Conservation (phyloP, 2,113 vertebrate genomes). For the Lipophrys pholis region DNA sequence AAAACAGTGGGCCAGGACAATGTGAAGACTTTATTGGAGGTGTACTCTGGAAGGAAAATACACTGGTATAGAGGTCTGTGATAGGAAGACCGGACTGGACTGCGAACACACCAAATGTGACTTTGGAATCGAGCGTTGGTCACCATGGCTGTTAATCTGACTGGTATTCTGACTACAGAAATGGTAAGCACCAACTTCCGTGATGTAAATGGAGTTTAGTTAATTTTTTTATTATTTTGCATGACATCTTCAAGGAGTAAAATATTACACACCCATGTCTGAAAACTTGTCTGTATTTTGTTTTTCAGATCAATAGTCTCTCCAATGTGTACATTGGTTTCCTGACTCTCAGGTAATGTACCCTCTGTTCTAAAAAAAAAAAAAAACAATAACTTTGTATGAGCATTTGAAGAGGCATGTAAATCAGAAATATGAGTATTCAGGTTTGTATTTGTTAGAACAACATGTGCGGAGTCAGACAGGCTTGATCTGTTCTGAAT, state of each 20-base stretch:
- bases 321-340: slow-evolving; percentile 65
- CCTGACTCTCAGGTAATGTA: slow-evolving; percentile 76
- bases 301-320: slow-evolving; percentile 72
- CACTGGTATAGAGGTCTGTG: slow-evolving; percentile 2
- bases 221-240: not conserved
- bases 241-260: not conserved
- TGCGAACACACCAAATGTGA: not conserved
- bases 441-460: too few species aligned
- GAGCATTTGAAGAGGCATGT: not conserved
- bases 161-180: not conserved
- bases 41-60: not conserved
- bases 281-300: not conserved
- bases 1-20: slow-evolving; percentile 55
- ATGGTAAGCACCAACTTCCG: slow-evolving; percentile 45
- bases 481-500: too few species aligned
- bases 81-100: slow-evolving; percentile 17
- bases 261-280: not conserved
- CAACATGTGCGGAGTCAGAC: too few species aligned
- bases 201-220: not conserved
- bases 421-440: not conserved
- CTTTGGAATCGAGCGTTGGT: not conserved
- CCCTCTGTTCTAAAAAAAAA: not conserved
- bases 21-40: slow-evolving; percentile 31
- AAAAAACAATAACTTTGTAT: too few species aligned
- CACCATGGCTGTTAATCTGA: slow-evolving; percentile 30